Percentiles rank a stretch among this genome's conserved stretches.
phyloP scores from a whole-genome alignment of 2,888 invertebrate genomes.

The Cheilosia vernalis region DNA sequence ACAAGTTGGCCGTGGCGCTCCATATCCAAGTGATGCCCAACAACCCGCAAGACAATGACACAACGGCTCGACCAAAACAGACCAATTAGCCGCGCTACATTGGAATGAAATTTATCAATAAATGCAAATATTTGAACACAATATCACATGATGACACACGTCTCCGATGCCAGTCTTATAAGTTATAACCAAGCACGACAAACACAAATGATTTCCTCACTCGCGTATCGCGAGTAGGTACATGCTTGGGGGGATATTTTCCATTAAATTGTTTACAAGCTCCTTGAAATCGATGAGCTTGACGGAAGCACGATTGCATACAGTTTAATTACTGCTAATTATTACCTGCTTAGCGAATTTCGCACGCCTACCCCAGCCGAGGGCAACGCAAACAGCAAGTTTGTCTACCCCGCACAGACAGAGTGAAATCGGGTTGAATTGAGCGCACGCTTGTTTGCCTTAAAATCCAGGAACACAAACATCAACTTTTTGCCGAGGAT shows the following conservation, averaged over 20 bases:
- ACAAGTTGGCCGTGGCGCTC: constrained; percentile 34
- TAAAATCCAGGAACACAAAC: background rate
- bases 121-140: constrained; percentile 65
- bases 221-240: constrained; percentile 7
- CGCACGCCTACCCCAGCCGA: constrained; percentile 24
- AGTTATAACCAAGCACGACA: constrained; percentile 10
- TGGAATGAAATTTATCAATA: constrained; percentile 44
- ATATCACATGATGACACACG: constrained; percentile 70
- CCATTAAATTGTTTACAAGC: constrained; percentile 23
- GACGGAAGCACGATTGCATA: constrained; percentile 35
- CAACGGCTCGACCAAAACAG: constrained; percentile 60
- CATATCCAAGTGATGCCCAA: constrained; percentile 3
- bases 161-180: constrained; percentile 1
- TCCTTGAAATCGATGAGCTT: constrained; percentile 46
- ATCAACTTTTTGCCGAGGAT: constrained; percentile 2
- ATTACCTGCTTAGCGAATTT: constrained; percentile 59
- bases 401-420: background rate
- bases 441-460: background rate
- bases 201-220: constrained; percentile 32
- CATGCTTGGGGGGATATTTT: constrained; percentile 18
- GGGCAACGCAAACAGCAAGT: constrained; percentile 1
- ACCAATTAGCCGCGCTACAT: constrained; percentile 65
- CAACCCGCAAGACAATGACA: constrained; percentile 25
- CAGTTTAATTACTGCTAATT: constrained; percentile 31
- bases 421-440: background rate